Evolutionary conservation across 2,113 vertebrate genomes (phyloP), one percentile per base, ranked within the genome.

Genomic region (Uria lomvia): DNA sequence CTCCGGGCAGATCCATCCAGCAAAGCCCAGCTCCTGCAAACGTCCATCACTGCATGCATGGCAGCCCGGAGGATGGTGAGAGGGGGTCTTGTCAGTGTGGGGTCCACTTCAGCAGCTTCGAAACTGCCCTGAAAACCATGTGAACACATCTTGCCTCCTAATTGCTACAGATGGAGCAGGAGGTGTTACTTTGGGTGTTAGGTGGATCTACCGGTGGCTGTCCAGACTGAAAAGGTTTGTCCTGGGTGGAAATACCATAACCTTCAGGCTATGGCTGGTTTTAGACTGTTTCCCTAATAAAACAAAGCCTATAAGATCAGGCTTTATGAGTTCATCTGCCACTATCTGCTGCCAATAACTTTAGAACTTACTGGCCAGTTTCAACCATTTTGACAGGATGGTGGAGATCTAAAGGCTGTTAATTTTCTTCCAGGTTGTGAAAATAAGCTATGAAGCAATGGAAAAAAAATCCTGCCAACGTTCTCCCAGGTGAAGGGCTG

Each of bases 1-100:
- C 74, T 86, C 53, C 52, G 60, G 38, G 19, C 36, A 76, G 47
- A 62, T 55, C 22, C 21, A 56, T 21, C 13, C 62, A 88, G 40
- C 52, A 76, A 32, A 63, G 42, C 32, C 18, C 59, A 30, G 24
- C 58, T 73, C 36, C 59, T 19, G 32, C 30, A 30, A 85, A 66
- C 0, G 0, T 17, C 34, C n/a, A 11, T 75, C 62, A 8, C 19
- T 75, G 27, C 38, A 53, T 81, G 17, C 40, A 18, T 8, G 13
- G 40, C 8, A 11, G 43, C 34, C 43, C 66, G 40, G 13, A 74
- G 50, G 21, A 34, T 53, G 38, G 6, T 63, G 15, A 55, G 74
- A 52, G 18, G 59, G 0, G 1, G 40, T 26, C 19, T 86, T 88
- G 18, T 21, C 0, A 0, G 3, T 70, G 71, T 47, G 67, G n/a